Evolutionary conservation across 35 echinoderm and acorn worm species (phyloP).

Genomic region (Ptychodera flava): DNA sequence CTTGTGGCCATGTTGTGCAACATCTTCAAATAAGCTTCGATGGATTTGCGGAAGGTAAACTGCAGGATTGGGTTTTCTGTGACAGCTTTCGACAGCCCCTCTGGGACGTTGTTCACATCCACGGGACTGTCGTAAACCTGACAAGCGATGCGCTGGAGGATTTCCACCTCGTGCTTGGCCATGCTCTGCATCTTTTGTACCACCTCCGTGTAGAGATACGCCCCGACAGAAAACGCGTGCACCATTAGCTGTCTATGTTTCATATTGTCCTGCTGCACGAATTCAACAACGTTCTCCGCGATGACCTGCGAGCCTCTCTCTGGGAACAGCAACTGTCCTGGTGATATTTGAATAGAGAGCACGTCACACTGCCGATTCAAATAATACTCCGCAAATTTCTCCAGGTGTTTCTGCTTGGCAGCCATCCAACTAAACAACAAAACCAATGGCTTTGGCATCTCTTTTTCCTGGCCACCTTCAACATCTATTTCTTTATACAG

Average conservation of each 20-base stretch:
- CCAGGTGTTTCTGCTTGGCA: constrained; percentile 70
- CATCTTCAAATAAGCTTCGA: constrained; percentile 24
- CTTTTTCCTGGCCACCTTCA: neutral
- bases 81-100: constrained; percentile 50
- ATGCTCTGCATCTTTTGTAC: constrained; percentile 48
- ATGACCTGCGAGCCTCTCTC: constrained; percentile 50
- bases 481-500: neutral
- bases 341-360: constrained; percentile 37
- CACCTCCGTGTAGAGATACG: constrained; percentile 75
- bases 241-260: constrained; percentile 58
- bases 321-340: constrained; percentile 61
- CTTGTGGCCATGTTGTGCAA: constrained; percentile 36
- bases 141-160: constrained; percentile 56
- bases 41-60: constrained; percentile 12
- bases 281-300: constrained; percentile 60
- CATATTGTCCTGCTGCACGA: constrained; percentile 48
- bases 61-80: constrained; percentile 29
- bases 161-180: constrained; percentile 32
- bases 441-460: constrained; percentile 54
- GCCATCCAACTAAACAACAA: constrained; percentile 76
- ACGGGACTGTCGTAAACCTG: constrained; percentile 76
- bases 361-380: constrained; percentile 70
- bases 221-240: constrained; percentile 76
- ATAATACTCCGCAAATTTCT: constrained; percentile 57
- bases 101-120: constrained; percentile 51